These are phyloP conservation scores for Characodon lateralis DNA, from an alignment of 2,797 vertebrate species.

Conservation along the genomic window DNA sequence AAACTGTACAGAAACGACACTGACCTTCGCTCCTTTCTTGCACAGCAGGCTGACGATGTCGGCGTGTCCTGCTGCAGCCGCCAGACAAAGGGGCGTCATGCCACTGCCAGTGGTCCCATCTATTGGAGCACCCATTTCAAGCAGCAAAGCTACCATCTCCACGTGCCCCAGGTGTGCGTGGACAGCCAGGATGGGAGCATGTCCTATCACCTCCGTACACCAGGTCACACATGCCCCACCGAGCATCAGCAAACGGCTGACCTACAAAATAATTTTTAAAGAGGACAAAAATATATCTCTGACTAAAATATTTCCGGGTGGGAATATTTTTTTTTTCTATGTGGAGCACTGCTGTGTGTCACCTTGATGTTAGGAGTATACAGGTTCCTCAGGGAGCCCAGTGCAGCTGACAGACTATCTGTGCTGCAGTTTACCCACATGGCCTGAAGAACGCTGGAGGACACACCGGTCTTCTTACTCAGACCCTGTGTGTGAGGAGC, in stretches of 20 bases:
- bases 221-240: constrained; percentile 95
- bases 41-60: constrained; percentile 88
- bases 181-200: constrained; percentile 91
- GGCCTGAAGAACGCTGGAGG: constrained; percentile 96
- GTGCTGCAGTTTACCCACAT: constrained; percentile 96
- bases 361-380: constrained; percentile 99
- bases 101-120: constrained; percentile 87
- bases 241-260: constrained; percentile 94
- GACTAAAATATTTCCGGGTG: neutral
- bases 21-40: constrained; percentile 92
- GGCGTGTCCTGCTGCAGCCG: constrained; percentile 88
- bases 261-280: constrained; percentile 74
- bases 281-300: neutral
- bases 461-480: constrained; percentile 95
- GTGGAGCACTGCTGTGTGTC: constrained; percentile 41
- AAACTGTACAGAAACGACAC: constrained; percentile 25
- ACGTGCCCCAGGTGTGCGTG: constrained; percentile 93
- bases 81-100: constrained; percentile 91
- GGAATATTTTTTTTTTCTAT: neutral
- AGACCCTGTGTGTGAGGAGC: constrained; percentile 84
- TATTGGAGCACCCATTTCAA: constrained; percentile 89
- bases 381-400: constrained; percentile 95
- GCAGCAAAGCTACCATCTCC: constrained; percentile 89
- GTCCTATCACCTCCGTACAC: constrained; percentile 93
- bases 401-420: constrained; percentile 92